phyloP scores from a whole-genome alignment of 2,888 invertebrate genomes.

The Rhopalosiphum nymphaeae region DNA sequence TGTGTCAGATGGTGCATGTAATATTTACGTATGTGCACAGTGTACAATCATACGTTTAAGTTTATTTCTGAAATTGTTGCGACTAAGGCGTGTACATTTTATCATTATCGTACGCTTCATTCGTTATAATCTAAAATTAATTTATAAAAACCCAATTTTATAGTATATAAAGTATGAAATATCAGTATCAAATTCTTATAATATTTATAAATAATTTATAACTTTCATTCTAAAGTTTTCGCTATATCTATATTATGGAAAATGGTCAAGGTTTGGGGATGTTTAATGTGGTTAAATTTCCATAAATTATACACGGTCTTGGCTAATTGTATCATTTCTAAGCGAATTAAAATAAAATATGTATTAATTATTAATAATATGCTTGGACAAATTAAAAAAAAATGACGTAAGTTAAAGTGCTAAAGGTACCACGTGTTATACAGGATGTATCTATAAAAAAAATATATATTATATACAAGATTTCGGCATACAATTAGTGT shows the following conservation, averaged over 20 bases:
- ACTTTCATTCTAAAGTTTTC: background rate
- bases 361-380: background rate
- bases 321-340: background rate
- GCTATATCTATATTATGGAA: background rate
- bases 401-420: background rate
- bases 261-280: background rate
- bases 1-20: background rate
- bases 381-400: background rate
- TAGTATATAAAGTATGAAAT: background rate
- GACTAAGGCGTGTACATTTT: background rate
- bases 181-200: background rate
- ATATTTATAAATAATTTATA: background rate
- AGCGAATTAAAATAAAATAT: background rate
- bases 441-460: background rate
- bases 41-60: background rate
- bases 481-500: background rate
- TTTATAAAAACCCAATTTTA: background rate
- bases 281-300: background rate
- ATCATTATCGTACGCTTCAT: background rate
- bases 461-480: background rate
- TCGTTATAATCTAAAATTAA: background rate
- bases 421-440: background rate
- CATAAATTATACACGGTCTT: background rate
- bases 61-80: background rate
- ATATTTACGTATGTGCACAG: background rate